phyloP scores from a whole-genome alignment of 2,888 invertebrate species.

The Syritta pipiens region DNA sequence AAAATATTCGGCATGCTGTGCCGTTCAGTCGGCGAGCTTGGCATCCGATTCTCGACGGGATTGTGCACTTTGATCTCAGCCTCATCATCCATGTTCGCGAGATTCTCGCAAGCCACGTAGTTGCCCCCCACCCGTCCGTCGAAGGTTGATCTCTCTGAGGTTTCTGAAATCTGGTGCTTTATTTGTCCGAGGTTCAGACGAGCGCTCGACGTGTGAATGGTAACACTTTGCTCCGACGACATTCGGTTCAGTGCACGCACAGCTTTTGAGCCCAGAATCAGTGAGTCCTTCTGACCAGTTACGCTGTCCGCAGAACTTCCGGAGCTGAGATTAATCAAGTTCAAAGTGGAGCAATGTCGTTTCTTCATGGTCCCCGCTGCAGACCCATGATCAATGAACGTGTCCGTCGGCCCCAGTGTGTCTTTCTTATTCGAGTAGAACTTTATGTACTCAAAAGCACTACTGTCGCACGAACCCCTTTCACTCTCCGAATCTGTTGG shows the following conservation, averaged over 20 bases:
- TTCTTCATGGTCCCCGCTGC: conserved; percentile 56
- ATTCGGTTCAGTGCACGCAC: conserved; percentile 75
- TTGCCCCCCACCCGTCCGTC: conserved; percentile 80
- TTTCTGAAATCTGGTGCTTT: conserved; percentile 82
- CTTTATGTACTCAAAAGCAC: conserved; percentile 84
- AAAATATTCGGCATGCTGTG: conserved; percentile 85
- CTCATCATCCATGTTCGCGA: conserved; percentile 84
- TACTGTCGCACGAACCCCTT: conserved; percentile 80
- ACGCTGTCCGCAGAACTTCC: conserved; percentile 65
- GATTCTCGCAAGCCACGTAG: conserved; percentile 85
- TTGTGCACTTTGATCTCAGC: conserved; percentile 79
- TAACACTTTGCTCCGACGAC: conserved; percentile 75
- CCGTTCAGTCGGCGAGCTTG: conserved; percentile 78
- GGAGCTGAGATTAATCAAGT: conserved; percentile 76
- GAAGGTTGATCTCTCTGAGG: conserved; percentile 82
- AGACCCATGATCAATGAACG: conserved; percentile 80
- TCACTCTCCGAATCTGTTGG: conserved; percentile 79
- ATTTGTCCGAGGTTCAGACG: conserved; percentile 78
- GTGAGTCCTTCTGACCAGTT: conserved; percentile 75
- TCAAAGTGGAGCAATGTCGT: conserved; percentile 75
- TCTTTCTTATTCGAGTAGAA: conserved; percentile 82
- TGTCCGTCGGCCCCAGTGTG: conserved; percentile 78
- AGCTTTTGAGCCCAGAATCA: conserved; percentile 77
- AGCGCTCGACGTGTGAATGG: conserved; percentile 80
- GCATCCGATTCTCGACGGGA: conserved; percentile 58